Base-by-base conservation (phyloP, 2,113 vertebrate species). In the Neogale vison region DNA sequence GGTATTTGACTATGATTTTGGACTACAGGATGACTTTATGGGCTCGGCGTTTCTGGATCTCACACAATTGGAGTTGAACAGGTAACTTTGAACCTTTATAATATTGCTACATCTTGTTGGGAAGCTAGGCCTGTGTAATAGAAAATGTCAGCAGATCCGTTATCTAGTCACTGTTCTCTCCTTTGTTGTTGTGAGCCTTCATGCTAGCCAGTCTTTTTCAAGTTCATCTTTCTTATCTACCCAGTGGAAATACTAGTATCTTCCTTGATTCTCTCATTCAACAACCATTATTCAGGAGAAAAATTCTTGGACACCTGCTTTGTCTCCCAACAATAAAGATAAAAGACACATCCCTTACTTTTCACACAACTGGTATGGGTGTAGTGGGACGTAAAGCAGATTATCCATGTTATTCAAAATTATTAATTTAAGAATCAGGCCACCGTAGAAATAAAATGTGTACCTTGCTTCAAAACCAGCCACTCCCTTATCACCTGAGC, bases 1-100 rank as follows among this genome's bases (percentile, higher is more conserved):
- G 99, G 99, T 99, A 81, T 99, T 99, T 99, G 99, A 99, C 98
- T 99, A 99, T 99, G 99, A 99, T 98, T 99, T 99, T 98, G 99
- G 99, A 85, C 98, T 99, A 94, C 99, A 99, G 91, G 99, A 99
- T 99, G 99, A 99, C 97, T 99, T 99, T 79, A 99, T 99, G 99
- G 99, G 99, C 23, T 99, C 99, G 0, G 99, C 99, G 0, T 99
- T 99, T 98, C 99, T 99, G 93, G 98, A 99, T 97, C 99, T 99
- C 95, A 99, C 99, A 69, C 99, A 99, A 9, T n/a, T 99, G 98
- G 99, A 99, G 95, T 98, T 99, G 96, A 99, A 99, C 76, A 99
- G 99, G 99, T 99, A 98, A 69, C 13, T 13, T 47, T n/a, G 55
- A 76, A 39, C 29, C 72, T 7, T 90, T 81, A 55, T 4, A 74